Conservation (phyloP, 2,888 invertebrate genomes). For the Elmis aenea region DNA sequence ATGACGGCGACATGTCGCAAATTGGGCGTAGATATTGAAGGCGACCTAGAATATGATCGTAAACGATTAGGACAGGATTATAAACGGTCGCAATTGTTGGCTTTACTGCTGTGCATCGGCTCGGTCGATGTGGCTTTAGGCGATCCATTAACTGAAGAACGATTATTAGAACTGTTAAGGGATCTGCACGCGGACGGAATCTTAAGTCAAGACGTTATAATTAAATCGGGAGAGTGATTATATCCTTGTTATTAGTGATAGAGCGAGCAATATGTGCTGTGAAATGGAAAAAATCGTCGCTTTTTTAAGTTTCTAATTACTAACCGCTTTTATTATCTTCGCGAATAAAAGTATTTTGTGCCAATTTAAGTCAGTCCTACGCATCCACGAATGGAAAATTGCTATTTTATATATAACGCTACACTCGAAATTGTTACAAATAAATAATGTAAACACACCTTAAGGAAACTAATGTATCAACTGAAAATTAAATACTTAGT, state of each 20-base stretch:
- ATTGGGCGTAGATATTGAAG: constrained; percentile 60
- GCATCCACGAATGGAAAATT: no score
- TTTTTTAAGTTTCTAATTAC: no score
- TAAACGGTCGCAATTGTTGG: constrained; percentile 63
- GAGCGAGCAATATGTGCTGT: no score
- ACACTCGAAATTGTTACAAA: no score
- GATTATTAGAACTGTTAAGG: constrained; percentile 67
- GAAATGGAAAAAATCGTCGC: no score
- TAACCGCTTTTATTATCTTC: no score
- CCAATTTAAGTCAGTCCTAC: no score
- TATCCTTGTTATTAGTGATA: constrained; percentile 7
- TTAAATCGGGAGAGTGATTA: constrained; percentile 4
- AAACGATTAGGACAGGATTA: constrained; percentile 54
- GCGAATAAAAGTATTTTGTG: no score
- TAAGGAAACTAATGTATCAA: no score
- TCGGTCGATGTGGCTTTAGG: constrained; percentile 77
- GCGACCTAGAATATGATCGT: constrained; percentile 52
- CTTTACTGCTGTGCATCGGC: constrained; percentile 73
- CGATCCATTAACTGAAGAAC: constrained; percentile 68
- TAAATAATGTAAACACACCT: no score
- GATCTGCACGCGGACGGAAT: constrained; percentile 70
- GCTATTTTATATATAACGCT: no score
- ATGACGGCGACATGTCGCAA: constrained; percentile 57
- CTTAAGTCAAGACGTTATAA: constrained; percentile 37
- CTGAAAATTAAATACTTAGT: no score